Evolutionary conservation across 2,797 vertebrate genomes (phyloP).

Genomic region (Hypotaenidia okinawae): DNA sequence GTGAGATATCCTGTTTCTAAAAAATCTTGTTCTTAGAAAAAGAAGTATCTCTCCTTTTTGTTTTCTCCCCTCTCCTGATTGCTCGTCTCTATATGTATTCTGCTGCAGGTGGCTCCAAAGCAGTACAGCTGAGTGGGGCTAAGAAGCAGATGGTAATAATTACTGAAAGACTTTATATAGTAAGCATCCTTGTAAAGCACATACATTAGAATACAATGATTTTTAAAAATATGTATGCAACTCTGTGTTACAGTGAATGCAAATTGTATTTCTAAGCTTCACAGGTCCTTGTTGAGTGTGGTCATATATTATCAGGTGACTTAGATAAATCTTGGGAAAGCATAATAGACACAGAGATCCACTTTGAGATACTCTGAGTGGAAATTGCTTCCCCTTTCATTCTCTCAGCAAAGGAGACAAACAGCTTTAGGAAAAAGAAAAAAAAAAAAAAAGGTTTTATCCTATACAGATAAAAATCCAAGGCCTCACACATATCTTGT

Average conservation of each 20-base stretch:
- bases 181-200: neutral
- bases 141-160: neutral
- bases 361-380: slow-evolving; percentile 42
- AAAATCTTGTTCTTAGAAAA: neutral
- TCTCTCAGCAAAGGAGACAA: slow-evolving; percentile 40
- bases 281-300: neutral
- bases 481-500: slow-evolving; percentile 19
- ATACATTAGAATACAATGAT: neutral
- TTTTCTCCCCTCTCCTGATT: neutral
- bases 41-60: no score
- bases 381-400: slow-evolving; percentile 48
- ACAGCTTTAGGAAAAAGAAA: neutral
- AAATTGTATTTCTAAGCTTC: neutral
- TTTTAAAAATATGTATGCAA: neutral
- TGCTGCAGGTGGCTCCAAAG: neutral
- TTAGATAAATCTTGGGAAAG: slow-evolving; percentile 30
- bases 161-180: neutral
- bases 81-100: neutral
- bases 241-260: neutral
- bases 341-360: slow-evolving; percentile 28
- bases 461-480: slow-evolving; percentile 40
- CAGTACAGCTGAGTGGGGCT: neutral
- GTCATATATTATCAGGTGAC: slow-evolving; percentile 4
- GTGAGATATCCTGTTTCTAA: neutral
- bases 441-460: neutral